Evolutionary conservation across 2,113 vertebrate species (phyloP).

Genomic region (Triplophysa rosa): DNA sequence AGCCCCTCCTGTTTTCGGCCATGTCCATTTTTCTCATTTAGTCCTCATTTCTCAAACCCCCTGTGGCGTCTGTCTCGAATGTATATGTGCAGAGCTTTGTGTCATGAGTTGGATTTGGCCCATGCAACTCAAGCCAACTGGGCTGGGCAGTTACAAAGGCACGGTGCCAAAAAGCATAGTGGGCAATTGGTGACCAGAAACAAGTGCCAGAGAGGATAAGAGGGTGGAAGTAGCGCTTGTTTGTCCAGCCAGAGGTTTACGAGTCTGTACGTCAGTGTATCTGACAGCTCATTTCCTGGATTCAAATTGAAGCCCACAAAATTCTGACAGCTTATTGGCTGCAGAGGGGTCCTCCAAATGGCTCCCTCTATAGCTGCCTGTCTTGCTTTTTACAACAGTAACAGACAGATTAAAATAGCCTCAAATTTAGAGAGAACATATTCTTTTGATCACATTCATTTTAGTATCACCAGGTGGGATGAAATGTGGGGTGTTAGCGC

Average conservation of each 20-base stretch:
- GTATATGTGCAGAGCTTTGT: constrained; percentile 8
- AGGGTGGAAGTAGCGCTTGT: not conserved
- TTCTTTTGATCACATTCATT: not conserved
- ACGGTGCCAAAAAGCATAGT: constrained; percentile 40
- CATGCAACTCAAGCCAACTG: constrained; percentile 17
- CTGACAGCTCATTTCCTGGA: constrained; percentile 40
- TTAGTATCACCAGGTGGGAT: not conserved
- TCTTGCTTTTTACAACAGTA: not conserved
- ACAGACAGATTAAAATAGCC: no score
- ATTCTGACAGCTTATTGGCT: constrained; percentile 34
- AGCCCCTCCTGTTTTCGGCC: not conserved
- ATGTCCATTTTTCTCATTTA: constrained; percentile 15
- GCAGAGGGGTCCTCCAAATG: constrained; percentile 6
- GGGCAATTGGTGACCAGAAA: constrained; percentile 27
- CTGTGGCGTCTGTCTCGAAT: not conserved
- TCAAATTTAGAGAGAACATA: no score
- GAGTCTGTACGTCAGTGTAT: constrained; percentile 20
- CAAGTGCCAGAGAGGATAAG: constrained; percentile 19
- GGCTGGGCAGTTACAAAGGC: constrained; percentile 16
- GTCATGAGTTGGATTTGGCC: constrained; percentile 41
- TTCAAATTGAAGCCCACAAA: constrained; percentile 15
- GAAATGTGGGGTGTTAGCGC: not conserved
- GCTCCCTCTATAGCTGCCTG: not conserved
- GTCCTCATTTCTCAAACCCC: constrained; percentile 21
- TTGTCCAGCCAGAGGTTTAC: constrained; percentile 23